phyloP scores from a whole-genome alignment of 1,140 invertebrate species.

The Atta cephalotes region DNA sequence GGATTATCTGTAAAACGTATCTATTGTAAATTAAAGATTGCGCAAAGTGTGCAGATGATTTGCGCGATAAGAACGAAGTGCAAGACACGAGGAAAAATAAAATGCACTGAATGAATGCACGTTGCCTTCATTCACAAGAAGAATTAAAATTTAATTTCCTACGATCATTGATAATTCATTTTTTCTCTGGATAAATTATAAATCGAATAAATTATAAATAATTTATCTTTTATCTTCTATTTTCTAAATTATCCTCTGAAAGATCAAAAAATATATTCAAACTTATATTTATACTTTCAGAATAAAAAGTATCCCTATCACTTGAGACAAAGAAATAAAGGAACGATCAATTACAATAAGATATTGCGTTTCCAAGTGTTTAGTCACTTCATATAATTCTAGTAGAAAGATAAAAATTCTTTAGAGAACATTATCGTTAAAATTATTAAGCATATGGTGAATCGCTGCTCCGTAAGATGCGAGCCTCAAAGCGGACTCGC shows the following conservation, averaged over 20 bases:
- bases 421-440: background rate
- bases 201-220: background rate
- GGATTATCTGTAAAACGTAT: conserved; percentile 31
- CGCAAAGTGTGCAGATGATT: conserved; percentile 10
- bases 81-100: background rate
- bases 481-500: conserved; percentile 1
- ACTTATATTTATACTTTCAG: background rate
- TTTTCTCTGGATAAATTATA: background rate
- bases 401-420: background rate
- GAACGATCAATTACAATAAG: background rate
- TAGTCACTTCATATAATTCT: background rate
- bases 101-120: background rate
- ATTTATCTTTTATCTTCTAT: background rate
- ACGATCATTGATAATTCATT: background rate
- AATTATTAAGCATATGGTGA: background rate
- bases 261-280: background rate
- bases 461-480: background rate
- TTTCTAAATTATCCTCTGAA: background rate
- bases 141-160: conserved; percentile 24
- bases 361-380: background rate
- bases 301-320: background rate
- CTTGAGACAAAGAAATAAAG: background rate
- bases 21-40: conserved; percentile 41
- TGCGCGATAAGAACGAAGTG: conserved; percentile 29
- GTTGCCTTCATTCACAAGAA: background rate